These are phyloP conservation scores for Notospermus geniculatus DNA, from an alignment of 1,140 invertebrate genomes.

Conservation along the genomic window DNA sequence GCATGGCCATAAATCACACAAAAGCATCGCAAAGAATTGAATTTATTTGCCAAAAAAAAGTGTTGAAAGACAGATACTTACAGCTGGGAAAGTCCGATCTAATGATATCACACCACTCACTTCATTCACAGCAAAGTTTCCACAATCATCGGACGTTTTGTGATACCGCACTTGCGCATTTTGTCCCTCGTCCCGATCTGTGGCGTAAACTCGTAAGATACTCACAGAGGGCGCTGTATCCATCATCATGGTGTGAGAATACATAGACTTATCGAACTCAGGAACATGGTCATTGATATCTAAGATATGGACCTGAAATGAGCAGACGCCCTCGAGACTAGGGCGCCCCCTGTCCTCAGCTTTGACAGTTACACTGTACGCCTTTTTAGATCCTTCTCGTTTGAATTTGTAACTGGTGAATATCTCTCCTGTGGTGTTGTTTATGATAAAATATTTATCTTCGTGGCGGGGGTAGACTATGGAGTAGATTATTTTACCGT, in stretches of 20 bases:
- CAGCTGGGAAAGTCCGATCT: not conserved
- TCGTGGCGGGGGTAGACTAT: not conserved
- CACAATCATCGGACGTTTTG: conserved; percentile 1
- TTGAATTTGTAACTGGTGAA: not conserved
- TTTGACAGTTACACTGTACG: not conserved
- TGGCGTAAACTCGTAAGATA: conserved; percentile 3
- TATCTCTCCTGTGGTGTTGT: not conserved
- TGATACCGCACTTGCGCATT: conserved; percentile 3
- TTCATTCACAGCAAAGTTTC: not conserved
- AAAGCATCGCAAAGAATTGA: too few species aligned
- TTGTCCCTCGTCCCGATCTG: not conserved
- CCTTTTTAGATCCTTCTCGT: not conserved
- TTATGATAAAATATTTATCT: conserved; percentile 4
- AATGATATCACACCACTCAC: not conserved
- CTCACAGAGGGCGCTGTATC: not conserved
- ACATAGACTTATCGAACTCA: not conserved
- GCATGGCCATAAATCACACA: too few species aligned
- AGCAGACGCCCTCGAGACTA: not conserved
- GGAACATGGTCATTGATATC: conserved; percentile 3
- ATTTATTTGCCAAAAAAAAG: too few species aligned
- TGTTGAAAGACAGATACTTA: conserved; percentile 13
- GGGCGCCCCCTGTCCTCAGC: not conserved
- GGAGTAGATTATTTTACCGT: not conserved
- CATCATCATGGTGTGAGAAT: not conserved
- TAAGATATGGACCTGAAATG: not conserved